A percentile compares a stretch with the other conserved stretches of the same genome.
phyloP scores from a whole-genome alignment of 2,888 invertebrate genomes.

The Drosophila birchii region DNA sequence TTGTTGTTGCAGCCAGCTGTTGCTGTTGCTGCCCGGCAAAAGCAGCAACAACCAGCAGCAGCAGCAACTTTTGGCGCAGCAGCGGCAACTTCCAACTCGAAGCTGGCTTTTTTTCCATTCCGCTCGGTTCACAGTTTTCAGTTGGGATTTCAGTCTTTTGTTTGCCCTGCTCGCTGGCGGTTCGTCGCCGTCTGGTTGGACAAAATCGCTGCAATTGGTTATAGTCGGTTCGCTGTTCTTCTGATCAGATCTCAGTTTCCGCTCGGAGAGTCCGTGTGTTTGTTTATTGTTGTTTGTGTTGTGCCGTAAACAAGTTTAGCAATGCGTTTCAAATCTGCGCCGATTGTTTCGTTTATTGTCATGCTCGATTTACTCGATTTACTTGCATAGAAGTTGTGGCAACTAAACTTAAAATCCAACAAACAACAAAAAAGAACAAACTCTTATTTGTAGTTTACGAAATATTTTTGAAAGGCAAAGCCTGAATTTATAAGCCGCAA shows the following conservation, averaged over 20 bases:
- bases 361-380: conserved; percentile 75
- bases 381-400: conserved; percentile 38
- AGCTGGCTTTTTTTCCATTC: conserved; percentile 45
- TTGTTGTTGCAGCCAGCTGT: conserved; percentile 43
- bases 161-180: conserved; percentile 60
- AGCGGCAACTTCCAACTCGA: conserved; percentile 57
- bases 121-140: conserved; percentile 10
- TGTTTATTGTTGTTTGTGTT: conserved; percentile 27
- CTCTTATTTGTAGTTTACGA: background rate
- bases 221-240: conserved; percentile 48
- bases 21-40: conserved; percentile 42
- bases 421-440: background rate
- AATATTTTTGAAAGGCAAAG: conserved; percentile 12
- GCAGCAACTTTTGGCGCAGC: conserved; percentile 44
- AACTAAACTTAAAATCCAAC: conserved; percentile 9
- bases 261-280: conserved; percentile 14
- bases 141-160: conserved; percentile 61
- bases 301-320: conserved; percentile 66
- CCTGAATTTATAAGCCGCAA: background rate
- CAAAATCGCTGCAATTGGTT: conserved; percentile 31
- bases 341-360: conserved; percentile 62
- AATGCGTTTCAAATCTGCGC: conserved; percentile 68
- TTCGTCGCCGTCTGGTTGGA: conserved; percentile 39
- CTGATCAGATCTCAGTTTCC: conserved; percentile 56
- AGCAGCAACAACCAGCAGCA: conserved; percentile 31